phyloP scores from a whole-genome alignment of 1,140 invertebrate genomes.

The fruit fly (Drosophila melanogaster) region Release_6_plus_ISO1_MT NT_033777.3:10985001-10985500 shows the following conservation, averaged over 20 bases:
- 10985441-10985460: conserved; percentile 69
- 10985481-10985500: conserved; percentile 71
- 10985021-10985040: conserved; percentile 7
- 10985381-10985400: conserved; percentile 72
- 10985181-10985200: background rate
- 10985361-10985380: conserved; percentile 82
- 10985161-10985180: conserved; percentile 59
- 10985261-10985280: conserved; percentile 69
- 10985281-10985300: conserved; percentile 50
- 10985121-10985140: conserved; percentile 39
- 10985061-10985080: conserved; percentile 41
- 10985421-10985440: conserved; percentile 64
- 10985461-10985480: conserved; percentile 60
- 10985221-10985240: conserved; percentile 18
- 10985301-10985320: conserved; percentile 3
- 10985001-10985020: conserved; percentile 60
- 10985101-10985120: background rate
- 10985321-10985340: conserved; percentile 57
- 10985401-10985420: conserved; percentile 68
- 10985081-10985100: conserved; percentile 7
- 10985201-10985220: background rate
- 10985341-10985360: conserved; percentile 78
- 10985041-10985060: conserved; percentile 45
- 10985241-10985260: conserved; percentile 7
- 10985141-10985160: conserved; percentile 46